Conservation (phyloP, 1,140 invertebrate genomes). For the Drosophila miranda region DNA sequence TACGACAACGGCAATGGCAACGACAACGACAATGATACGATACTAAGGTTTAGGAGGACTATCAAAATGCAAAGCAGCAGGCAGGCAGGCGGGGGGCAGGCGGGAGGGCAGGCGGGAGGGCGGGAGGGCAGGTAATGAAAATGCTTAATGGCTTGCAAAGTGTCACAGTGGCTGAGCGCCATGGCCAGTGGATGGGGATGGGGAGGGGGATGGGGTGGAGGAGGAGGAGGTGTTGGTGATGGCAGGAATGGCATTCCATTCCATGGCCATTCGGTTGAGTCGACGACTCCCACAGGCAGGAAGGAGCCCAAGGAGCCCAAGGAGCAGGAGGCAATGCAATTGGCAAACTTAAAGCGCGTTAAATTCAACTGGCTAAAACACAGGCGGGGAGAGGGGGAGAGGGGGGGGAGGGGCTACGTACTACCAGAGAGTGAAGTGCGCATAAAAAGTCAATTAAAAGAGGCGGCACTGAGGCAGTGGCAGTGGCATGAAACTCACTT, state of each 20-base stretch:
- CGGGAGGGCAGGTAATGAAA: conserved; percentile 72
- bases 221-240: conserved; percentile 28
- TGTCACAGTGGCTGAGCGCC: conserved; percentile 77
- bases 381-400: neutral
- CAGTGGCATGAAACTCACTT: conserved; percentile 35
- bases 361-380: conserved; percentile 58
- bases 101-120: neutral
- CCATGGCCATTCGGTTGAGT: too few relatives aligned
- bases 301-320: too few relatives aligned
- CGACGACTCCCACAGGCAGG: too few relatives aligned
- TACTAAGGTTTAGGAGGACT: conserved; percentile 60
- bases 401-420: neutral
- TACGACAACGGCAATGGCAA: conserved; percentile 34
- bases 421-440: conserved; percentile 61
- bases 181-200: conserved; percentile 38
- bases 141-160: conserved; percentile 80
- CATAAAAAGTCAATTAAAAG: conserved; percentile 80
- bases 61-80: conserved; percentile 76
- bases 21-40: conserved; percentile 21
- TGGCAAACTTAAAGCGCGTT: conserved; percentile 74
- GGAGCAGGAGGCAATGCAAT: conserved; percentile 27
- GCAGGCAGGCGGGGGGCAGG: neutral
- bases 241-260: neutral
- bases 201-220: conserved; percentile 4
- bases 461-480: conserved; percentile 1